These are phyloP conservation scores for Palythoa caribaeorum DNA, from an alignment of 92 coral and sea anemone genomes.

Conservation along the genomic window DNA sequence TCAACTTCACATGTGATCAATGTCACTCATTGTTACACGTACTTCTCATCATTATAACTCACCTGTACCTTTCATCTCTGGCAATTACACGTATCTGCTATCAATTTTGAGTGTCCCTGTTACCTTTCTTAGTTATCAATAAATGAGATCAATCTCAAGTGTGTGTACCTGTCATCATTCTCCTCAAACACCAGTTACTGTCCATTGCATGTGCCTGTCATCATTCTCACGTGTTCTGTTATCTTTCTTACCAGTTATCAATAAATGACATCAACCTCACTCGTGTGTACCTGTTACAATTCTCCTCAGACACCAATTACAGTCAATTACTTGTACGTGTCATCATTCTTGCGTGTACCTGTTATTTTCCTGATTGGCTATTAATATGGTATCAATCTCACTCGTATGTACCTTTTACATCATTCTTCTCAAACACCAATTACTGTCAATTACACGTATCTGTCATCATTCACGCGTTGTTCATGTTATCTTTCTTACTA, in stretches of 20 bases:
- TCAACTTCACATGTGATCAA: too few relatives aligned
- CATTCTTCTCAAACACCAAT: neutral
- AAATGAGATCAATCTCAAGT: neutral
- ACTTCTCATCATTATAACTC: neutral
- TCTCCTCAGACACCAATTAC: conserved; percentile 74
- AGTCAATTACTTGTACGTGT: neutral
- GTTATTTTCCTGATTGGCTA: conserved; percentile 14
- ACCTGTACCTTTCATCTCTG: neutral
- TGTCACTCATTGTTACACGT: too few relatives aligned
- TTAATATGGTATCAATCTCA: neutral
- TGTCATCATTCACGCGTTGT: conserved; percentile 61
- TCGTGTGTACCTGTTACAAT: conserved; percentile 71
- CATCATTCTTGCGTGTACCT: conserved; percentile 52
- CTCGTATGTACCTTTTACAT: conserved; percentile 66
- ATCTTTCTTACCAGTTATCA: neutral
- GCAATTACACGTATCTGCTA: neutral
- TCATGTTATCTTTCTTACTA: neutral
- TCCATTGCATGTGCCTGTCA: neutral
- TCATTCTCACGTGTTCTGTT: neutral
- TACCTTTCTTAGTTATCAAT: too few relatives aligned
- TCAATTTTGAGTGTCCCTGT: too few relatives aligned
- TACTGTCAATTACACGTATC: too few relatives aligned
- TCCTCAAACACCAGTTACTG: conserved; percentile 78
- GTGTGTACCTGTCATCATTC: conserved; percentile 74
- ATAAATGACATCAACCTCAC: neutral